A percentile compares a stretch with the other conserved stretches of the same genome.
These are phyloP conservation scores for Planococcus citri DNA, from an alignment of 1,140 invertebrate genomes.

Conservation along the genomic window DNA sequence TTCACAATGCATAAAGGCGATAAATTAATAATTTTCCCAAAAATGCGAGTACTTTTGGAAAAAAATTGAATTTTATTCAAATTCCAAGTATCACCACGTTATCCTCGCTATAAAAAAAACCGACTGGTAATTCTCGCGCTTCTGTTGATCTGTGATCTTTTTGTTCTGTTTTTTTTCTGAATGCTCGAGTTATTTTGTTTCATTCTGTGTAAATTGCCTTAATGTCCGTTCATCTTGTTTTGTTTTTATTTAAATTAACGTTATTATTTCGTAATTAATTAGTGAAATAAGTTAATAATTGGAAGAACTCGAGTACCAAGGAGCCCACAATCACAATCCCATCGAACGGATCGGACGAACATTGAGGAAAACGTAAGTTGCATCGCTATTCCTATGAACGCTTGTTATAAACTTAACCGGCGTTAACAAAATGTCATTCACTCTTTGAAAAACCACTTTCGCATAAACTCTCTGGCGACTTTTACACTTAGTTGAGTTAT, in stretches of 20 bases:
- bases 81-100: too few species aligned
- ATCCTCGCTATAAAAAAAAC: too few species aligned
- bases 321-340: background rate
- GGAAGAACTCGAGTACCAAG: background rate
- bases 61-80: too few species aligned
- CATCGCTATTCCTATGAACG: background rate
- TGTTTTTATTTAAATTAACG: background rate
- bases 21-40: too few species aligned
- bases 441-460: background rate
- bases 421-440: slow-evolving; percentile 7
- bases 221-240: background rate
- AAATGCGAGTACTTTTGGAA: too few species aligned
- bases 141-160: background rate
- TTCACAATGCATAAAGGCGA: too few species aligned
- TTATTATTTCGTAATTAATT: background rate
- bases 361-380: background rate
- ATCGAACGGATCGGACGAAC: background rate
- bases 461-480: background rate
- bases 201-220: background rate
- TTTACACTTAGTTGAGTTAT: background rate
- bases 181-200: background rate
- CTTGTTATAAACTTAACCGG: background rate
- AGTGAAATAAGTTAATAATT: background rate
- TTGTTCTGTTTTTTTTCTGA: slow-evolving; percentile 3
- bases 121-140: too few species aligned